Base-by-base conservation (phyloP, 2,113 vertebrate genomes). In the Microcebus jonahi region DNA sequence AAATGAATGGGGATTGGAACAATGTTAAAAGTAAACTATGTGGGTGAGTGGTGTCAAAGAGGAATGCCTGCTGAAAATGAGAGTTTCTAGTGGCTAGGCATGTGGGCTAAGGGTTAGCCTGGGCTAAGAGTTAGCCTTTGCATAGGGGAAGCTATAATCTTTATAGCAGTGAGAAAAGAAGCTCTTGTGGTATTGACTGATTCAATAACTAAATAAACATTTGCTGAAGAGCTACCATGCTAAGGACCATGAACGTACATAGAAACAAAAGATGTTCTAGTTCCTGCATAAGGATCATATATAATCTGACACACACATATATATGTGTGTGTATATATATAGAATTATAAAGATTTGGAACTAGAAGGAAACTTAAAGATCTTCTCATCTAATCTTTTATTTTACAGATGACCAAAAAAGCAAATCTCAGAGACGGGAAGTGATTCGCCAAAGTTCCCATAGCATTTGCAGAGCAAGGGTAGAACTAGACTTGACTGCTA, bases 1-100 rank as follows among this genome's bases (percentile, higher is more conserved):
- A 87, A 85, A 88, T 92, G 95, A 91, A 94, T 57, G 86, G 76
- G 14, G 45, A 90, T 36, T 76, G 77, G 73, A 94, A 91, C 89
- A 85, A 84, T 79, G 63, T 61, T 50, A 48, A 48, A 91, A 85
- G 9, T 92, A 75, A 91, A 27, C 42, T 3, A 59, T 53, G 21
- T 77, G 9, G 80, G 70, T 71, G 83, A 93, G 27, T 50, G 45
- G 57, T 76, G 61, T 53, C 71, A 36, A 91, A 63, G 63, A 67
- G 36, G 48, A 95, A 71, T 45, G 50, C 6, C 65, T 87, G 36
- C 31, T 59, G 39, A 53, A 80, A 75, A 81, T 4, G n/a, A 93
- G 42, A 83, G 31, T 6, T 73, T 67, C 71, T 63, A 39, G 75
- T 2, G 31, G n/a, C 36, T 18, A 57, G 36, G 83, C 21, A 10